Evolutionary conservation across 2,797 vertebrate genomes (phyloP), one percentile per base, ranked within the genome.

Genomic region (Alauda arvensis): DNA sequence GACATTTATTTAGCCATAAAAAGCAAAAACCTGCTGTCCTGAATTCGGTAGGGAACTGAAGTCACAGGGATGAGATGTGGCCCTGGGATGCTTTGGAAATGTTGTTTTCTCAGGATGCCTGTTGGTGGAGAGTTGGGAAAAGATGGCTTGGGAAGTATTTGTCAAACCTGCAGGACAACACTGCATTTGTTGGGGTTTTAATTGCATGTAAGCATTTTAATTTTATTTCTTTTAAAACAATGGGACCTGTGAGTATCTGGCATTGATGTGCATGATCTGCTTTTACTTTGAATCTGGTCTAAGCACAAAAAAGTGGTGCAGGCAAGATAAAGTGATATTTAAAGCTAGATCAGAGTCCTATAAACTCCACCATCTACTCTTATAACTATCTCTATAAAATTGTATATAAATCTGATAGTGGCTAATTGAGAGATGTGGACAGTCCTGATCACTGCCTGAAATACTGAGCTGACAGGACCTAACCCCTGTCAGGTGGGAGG

Each of bases 1-100:
- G 66, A 59, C 9, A 14, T 49, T 68, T 65, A 46, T 18, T 66
- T 46, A 83, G 5, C 42, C n/a, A 17, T 14, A 25, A 66, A 72
- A 43, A 52, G 12, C 1, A 8, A 89, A 89, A 78, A 5, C 29
- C n/a, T 91, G 12, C 24, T 62, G 21, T 23, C 15, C 12, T 48
- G 23, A 40, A 17, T 33, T 60, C 29, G 18, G 0, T 59, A 43
- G 33, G 46, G 66, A 68, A 21, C 3, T 37, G 40, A 68, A 74
- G 28, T 52, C 1, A 2, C 12, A 21, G 12, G 0, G 5, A 26
- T 72, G 42, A 67, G 43, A n/a, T 9, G 4, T 0, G 5, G 17
- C n/a, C 12, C n/a, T 65, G 14, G 19, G 34, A 11, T 76, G 14
- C 3, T 59, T 74, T 60, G 52, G 65, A 40, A 68, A 53, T 74